Evolutionary conservation across 2,888 invertebrate genomes (phyloP).

Genomic region (Tridacna gigas): DNA sequence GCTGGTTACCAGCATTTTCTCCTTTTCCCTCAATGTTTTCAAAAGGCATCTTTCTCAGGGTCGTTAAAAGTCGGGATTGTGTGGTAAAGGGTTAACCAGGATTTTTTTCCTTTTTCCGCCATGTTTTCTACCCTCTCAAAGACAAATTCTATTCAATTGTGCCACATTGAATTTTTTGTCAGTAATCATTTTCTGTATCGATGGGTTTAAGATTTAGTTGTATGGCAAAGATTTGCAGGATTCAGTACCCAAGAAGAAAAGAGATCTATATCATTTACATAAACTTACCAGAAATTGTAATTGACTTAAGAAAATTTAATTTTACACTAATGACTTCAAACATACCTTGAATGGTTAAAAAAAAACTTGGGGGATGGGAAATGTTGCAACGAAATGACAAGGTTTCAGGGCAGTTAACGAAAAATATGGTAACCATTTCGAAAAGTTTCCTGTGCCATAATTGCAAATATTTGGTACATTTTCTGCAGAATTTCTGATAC

Average conservation of each 20-base stretch:
- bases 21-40: no score
- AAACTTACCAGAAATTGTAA: not conserved
- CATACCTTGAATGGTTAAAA: constrained; percentile 11
- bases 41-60: no score
- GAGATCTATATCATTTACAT: no score
- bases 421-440: constrained; percentile 5
- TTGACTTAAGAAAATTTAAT: not conserved
- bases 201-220: no score
- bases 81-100: no score
- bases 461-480: constrained; percentile 23
- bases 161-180: constrained; percentile 12
- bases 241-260: no score
- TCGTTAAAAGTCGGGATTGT: no score
- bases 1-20: no score
- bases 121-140: not conserved
- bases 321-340: constrained; percentile 3
- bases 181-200: not conserved
- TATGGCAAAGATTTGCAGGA: no score
- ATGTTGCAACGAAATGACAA: constrained; percentile 15
- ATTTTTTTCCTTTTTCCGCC: not conserved
- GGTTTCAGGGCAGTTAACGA: constrained; percentile 16
- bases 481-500: constrained; percentile 6
- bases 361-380: constrained; percentile 2
- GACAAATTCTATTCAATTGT: not conserved
- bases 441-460: constrained; percentile 9